Conservation (phyloP, 2,113 vertebrate genomes). For the Pyxicephalus adspersus region DNA sequence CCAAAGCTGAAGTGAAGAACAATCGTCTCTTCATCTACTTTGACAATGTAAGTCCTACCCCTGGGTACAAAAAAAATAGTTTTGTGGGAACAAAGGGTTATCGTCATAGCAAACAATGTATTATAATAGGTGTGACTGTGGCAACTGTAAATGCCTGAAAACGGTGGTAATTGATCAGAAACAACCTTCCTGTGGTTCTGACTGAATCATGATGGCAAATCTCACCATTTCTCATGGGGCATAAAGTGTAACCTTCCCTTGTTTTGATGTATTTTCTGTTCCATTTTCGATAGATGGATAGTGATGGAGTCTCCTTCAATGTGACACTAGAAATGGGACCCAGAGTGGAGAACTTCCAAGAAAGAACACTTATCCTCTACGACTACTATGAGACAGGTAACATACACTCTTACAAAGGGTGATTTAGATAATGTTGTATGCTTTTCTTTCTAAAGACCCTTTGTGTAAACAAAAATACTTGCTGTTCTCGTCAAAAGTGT, state of each 20-base stretch:
- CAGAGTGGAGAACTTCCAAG: conserved; percentile 26
- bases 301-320: background rate
- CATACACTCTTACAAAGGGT: background rate
- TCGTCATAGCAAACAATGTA: no score
- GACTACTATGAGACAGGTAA: conserved; percentile 44
- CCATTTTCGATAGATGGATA: background rate
- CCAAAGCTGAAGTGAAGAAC: conserved; percentile 28
- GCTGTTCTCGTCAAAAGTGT: no score
- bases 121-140: no score
- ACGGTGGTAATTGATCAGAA: no score
- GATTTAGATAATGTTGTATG: no score
- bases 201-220: background rate
- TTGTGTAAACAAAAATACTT: no score
- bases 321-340: background rate
- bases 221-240: background rate
- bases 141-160: no score
- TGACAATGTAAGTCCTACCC: background rate
- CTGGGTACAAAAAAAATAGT: background rate
- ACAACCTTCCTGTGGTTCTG: background rate
- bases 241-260: no score
- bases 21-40: conserved; percentile 27
- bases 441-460: no score
- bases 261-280: background rate
- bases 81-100: no score
- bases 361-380: background rate